Evolutionary conservation across 2,113 vertebrate genomes (phyloP), one percentile per base, ranked within the genome.

Genomic region (Phycodurus eques): DNA sequence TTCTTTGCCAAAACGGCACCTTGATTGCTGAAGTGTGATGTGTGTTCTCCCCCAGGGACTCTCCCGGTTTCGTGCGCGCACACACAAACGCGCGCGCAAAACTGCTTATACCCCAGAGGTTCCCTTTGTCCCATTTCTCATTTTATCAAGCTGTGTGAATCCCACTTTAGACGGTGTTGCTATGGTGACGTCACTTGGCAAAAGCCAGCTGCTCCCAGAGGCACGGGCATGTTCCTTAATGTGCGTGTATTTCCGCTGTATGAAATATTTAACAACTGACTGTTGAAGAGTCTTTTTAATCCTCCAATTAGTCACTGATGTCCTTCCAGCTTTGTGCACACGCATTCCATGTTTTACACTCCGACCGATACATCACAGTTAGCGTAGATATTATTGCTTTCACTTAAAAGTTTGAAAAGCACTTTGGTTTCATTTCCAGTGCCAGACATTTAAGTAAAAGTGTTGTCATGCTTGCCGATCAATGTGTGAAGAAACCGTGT

Each of bases 111-210:
- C 82, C 79, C 81, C 77, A 81, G 86, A 85, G 85, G 80, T 86
- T 81, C 70, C 72, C 51, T 70, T 83, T 73, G 78, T 78, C 84
- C 80, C 71, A 78, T 84, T 83, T 85, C 65, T 87, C 83, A 80
- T 86, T 83, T 85, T 84, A 85, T 86, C 77, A 78, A 80, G 75
- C 73, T 44, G 54, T 67, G 74, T 72, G 59, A 79, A 78, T 81
- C 80, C 84, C 78, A 79, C 83, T 88, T 88, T 82, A 71, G 83
- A 74, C 77, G 57, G 78, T 56, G 91, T 92, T 91, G 87, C 88
- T 78, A 92, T 91, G 87, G 91, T 86, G 85, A 92, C 27, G 27
- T 27, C 27, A 27, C 89, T 43, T 66, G 72, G 80, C 81, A 75
- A 68, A 79, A 85, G 84, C 81, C 83, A 83, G 81, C 76, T 56